Evolutionary conservation across 2,888 invertebrate genomes (phyloP), one percentile per base, ranked within the genome.

Genomic region (Amblyjoppa fuscipennis): DNA sequence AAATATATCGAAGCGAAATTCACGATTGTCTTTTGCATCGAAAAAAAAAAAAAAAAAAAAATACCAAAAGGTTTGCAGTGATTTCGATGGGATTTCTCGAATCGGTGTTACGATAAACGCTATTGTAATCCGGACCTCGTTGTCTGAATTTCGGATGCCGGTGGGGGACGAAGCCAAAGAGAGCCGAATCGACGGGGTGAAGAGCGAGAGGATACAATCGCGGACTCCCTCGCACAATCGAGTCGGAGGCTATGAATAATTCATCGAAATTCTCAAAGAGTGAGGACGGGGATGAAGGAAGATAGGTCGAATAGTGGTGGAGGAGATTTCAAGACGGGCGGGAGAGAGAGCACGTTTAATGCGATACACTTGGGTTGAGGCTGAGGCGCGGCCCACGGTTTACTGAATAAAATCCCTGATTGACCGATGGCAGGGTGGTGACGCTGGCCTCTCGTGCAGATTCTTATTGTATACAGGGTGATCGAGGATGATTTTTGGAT

Each of bases 321-420:
- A 78, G 69, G 53, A 88, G 86, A 73, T 76, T 83, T 77, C 56
- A 61, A 78, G 87, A 88, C 89, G 88, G 89, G 88, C 90, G 88
- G 88, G 90, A 88, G 90, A 90, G 89, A 87, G 89, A 76, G 49
- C 89, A 89, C 89, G 90, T 93, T 93, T 92, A 93, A 93, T 92
- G 92, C 91, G 92, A 93, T 93, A 92, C 93, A 91, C 90, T 51
- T 49, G 64, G 34, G 75, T 61, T 78, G 70, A 51, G 91, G 91
- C 91, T 91, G 91, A 92, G 91, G 91, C 91, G 91, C 91, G 92
- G 91, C 76, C 66, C 61, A 71, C 91, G 89, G 90, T 92, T 92
- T 90, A 91, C 91, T 89, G 91, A 92, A 92, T 92, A 92, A 92
- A 93, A 91, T 93, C 91, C 87, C 90, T 92, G 92, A 93, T 93